phyloP scores from a whole-genome alignment of 2,888 invertebrate species.

The Linnaemya tessellans region DNA sequence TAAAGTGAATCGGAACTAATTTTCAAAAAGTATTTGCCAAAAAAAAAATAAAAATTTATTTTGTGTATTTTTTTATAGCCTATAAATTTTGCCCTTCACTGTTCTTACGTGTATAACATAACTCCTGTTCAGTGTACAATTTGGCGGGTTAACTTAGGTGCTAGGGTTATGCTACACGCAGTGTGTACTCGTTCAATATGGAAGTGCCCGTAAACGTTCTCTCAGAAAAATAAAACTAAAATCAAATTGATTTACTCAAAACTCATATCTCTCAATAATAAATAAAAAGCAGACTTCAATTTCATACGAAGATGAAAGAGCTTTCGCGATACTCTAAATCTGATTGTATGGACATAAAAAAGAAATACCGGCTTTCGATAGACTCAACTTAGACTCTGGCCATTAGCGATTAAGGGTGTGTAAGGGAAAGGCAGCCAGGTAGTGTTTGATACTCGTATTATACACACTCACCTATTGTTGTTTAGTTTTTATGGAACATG shows the following conservation, averaged over 20 bases:
- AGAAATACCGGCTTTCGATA: slow-evolving; percentile 61
- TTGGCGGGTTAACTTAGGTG: slow-evolving; percentile 37
- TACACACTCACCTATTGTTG: background rate
- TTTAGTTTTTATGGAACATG: background rate
- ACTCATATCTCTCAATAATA: slow-evolving; percentile 8
- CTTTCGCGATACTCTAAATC: slow-evolving; percentile 15
- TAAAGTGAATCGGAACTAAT: too few relatives aligned
- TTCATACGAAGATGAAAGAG: slow-evolving; percentile 38
- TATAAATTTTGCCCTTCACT: slow-evolving; percentile 15
- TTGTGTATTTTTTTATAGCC: background rate
- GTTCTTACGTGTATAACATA: slow-evolving; percentile 8
- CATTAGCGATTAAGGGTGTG: slow-evolving; percentile 57
- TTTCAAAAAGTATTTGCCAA: too few relatives aligned
- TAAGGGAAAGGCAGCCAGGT: slow-evolving; percentile 39
- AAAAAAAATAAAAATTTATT: too few relatives aligned
- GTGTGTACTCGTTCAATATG: slow-evolving; percentile 11
- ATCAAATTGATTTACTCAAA: slow-evolving; percentile 10
- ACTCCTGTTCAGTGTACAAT: slow-evolving; percentile 12
- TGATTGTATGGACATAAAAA: slow-evolving; percentile 19
- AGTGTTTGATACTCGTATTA: background rate
- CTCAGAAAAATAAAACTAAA: slow-evolving; percentile 6
- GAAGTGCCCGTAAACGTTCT: background rate
- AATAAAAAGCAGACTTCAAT: background rate
- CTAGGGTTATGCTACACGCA: slow-evolving; percentile 14
- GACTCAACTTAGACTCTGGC: background rate